Percentiles rank a stretch among this genome's conserved stretches.
Conservation (phyloP, 1,140 invertebrate species). For the Metopolophium dirhodum region DNA sequence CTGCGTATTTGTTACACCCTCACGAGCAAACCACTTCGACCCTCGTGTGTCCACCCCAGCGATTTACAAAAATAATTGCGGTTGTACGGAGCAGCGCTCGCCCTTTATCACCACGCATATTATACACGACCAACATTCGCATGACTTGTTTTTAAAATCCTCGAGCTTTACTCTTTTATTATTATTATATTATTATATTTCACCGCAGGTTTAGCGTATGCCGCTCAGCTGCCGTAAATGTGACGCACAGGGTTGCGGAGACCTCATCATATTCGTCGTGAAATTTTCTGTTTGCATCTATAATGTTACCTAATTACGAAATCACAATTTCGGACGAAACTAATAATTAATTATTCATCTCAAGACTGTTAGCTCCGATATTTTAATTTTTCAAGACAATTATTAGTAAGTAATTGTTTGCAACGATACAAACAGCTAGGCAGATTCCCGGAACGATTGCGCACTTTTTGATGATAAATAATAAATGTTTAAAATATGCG, state of each 20-base stretch:
- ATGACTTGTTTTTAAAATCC: slow-evolving; percentile 47
- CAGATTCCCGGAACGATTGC: background rate
- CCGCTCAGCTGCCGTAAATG: background rate
- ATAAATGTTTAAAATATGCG: background rate
- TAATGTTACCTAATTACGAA: background rate
- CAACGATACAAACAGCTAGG: background rate
- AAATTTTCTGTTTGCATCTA: background rate
- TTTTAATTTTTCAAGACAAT: background rate
- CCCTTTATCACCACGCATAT: background rate
- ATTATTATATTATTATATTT: background rate
- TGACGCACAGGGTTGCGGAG: background rate
- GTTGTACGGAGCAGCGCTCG: background rate
- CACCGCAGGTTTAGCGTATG: background rate
- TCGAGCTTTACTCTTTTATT: slow-evolving; percentile 10
- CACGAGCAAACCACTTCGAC: background rate
- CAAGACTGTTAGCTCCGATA: background rate
- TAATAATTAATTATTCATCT: background rate
- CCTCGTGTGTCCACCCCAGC: slow-evolving; percentile 16
- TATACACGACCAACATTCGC: background rate
- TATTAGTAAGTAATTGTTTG: background rate
- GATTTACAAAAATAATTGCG: slow-evolving; percentile 41
- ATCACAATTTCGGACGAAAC: background rate
- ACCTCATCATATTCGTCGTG: background rate
- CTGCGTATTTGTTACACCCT: slow-evolving; percentile 36
- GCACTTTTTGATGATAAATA: too few relatives aligned